Evolutionary conservation across 2,113 vertebrate genomes (phyloP).

Genomic region (Gymnogyps californianus): DNA sequence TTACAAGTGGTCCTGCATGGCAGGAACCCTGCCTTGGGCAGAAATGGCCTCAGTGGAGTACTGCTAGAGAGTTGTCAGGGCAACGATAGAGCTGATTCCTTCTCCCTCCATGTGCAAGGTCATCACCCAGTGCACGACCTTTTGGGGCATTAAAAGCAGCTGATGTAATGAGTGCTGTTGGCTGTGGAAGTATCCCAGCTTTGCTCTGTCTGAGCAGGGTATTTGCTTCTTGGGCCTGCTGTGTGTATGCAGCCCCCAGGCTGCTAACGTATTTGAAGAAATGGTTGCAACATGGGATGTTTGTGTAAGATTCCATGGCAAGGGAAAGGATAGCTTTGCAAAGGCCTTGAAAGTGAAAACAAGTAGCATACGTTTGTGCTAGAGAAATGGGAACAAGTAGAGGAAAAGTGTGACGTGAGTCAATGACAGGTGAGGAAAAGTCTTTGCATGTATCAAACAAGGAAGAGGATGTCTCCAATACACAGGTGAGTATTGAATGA

Average conservation of each 20-base stretch:
- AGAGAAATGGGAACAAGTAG: background rate
- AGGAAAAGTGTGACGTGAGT: background rate
- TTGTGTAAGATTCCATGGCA: background rate
- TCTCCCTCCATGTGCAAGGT: background rate
- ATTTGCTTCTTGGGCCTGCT: background rate
- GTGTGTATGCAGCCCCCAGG: rapidly evolving
- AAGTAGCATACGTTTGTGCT: background rate
- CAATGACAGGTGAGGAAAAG: background rate
- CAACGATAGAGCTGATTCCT: background rate
- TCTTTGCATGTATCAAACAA: background rate
- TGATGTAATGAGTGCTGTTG: background rate
- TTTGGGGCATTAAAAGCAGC: background rate
- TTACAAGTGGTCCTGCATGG: background rate
- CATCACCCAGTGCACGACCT: rapidly evolving
- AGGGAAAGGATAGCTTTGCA: background rate
- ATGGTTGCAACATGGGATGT: background rate
- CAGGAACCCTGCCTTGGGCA: background rate
- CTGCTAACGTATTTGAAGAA: background rate
- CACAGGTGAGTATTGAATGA: background rate
- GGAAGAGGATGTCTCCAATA: background rate
- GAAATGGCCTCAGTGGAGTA: background rate
- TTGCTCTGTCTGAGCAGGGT: background rate
- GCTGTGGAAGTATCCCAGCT: background rate
- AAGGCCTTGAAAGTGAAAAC: background rate
- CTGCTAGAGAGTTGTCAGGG: background rate